Base-by-base conservation (phyloP, 2,113 vertebrate genomes). In the Ovibos moschatus region DNA sequence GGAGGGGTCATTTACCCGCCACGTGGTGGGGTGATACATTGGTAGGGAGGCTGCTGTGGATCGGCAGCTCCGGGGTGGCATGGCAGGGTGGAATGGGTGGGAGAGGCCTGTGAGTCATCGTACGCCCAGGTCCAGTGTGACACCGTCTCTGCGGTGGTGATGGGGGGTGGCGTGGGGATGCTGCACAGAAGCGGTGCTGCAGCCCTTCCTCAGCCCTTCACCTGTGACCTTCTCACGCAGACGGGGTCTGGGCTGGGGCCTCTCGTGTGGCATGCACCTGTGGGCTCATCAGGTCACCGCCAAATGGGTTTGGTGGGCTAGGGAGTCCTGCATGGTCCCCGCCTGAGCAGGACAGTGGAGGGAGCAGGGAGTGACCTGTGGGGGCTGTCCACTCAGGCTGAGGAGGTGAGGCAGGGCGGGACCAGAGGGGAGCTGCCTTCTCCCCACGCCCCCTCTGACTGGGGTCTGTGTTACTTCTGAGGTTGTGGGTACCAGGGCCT, bases 401-500 rank as follows among this genome's bases (percentile, higher is more conserved):
- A n/a, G 28, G 78, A 36, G 60, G 5, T 27, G 87, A 45, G 17
- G 12, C 28, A 11, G 36, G 58, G 9, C 33, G 0, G 51, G 92
- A 33, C 74, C 36, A 45, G 51, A 83, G 53, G 51, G 82, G 86
- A 47, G 87, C 81, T 1, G 0, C 86, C 25, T 40, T n/a, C 27
- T 62, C 57, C 50, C 40, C 21, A 21, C 19, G 19, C 55, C 40
- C 33, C 83, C 16, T 6, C 62, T 1, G 7, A 36, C 47, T 13
- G 30, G 57, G 60, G 62, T 36, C 23, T 57, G 2, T 81, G 76
- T 91, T 74, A n/a, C 45, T 87, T 89, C 47, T 15, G 91, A 82
- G 51, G 93, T 2, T 2, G 2, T 93, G 93, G 94, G 88, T 97
- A 50, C 62, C n/a, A 45, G 96, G 93, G 81, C 79, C 83, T 62